Evolutionary conservation across 1,140 invertebrate genomes (phyloP).

Genomic region (Eufriesea mexicana): DNA sequence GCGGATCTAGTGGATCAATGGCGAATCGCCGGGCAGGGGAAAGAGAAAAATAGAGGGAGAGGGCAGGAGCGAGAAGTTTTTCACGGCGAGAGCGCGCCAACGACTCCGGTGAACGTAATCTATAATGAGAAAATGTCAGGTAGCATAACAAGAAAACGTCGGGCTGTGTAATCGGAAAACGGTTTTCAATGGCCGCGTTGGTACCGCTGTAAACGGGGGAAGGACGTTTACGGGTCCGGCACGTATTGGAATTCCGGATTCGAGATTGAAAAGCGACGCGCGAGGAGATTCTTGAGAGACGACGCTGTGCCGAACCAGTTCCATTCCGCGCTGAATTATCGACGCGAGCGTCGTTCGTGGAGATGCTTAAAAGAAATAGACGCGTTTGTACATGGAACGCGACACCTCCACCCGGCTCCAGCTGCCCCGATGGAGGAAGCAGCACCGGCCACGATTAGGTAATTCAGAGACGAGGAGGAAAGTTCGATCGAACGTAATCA

Average conservation of each 20-base stretch:
- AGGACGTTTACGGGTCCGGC: slow-evolving; percentile 52
- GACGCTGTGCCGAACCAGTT: slow-evolving; percentile 26
- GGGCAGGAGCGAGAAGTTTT: neutral
- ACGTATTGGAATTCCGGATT: slow-evolving; percentile 46
- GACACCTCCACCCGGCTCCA: neutral
- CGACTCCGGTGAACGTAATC: slow-evolving; percentile 19
- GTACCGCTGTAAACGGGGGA: slow-evolving; percentile 44
- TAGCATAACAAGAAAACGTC: slow-evolving; percentile 33
- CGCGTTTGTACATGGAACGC: neutral
- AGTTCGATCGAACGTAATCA: neutral
- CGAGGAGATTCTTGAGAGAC: slow-evolving; percentile 53
- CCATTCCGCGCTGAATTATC: slow-evolving; percentile 57
- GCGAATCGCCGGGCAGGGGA: neutral
- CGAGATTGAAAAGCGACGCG: slow-evolving; percentile 56
- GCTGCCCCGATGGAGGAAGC: neutral
- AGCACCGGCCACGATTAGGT: neutral
- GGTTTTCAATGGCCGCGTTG: slow-evolving; percentile 34
- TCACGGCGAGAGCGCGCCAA: neutral
- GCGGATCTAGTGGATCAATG: neutral
- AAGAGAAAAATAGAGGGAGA: neutral
- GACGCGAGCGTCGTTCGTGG: slow-evolving; percentile 34
- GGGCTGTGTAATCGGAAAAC: slow-evolving; percentile 52
- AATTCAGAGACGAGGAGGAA: neutral
- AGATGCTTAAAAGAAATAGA: slow-evolving; percentile 12
- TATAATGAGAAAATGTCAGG: slow-evolving; percentile 48